Percentiles rank a stretch among this genome's conserved stretches.
Conservation (phyloP, 1,140 invertebrate genomes). For the Gyrodactylus salaris region DNA sequence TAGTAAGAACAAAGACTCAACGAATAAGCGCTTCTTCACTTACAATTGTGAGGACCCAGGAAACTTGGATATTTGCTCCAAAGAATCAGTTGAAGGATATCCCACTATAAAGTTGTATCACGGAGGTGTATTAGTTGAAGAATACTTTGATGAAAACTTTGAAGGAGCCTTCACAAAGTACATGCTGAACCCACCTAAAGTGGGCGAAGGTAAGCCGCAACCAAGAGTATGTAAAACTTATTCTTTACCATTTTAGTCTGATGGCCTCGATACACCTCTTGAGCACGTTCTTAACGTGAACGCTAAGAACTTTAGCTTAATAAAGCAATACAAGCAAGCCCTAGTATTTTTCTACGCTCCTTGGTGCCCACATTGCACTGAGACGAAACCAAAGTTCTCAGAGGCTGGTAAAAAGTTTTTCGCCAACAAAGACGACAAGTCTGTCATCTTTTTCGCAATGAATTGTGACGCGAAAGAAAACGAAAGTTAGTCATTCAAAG, state of each 20-base stretch:
- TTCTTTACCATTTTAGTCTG: neutral
- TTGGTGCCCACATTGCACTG: constrained; percentile 7
- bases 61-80: constrained; percentile 1
- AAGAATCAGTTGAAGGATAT: constrained; percentile 5
- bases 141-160: neutral
- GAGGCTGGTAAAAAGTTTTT: neutral
- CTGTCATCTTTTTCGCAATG: constrained; percentile 1
- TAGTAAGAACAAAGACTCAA: neutral
- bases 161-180: neutral
- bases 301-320: neutral
- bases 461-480: constrained; percentile 1
- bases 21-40: neutral
- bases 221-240: neutral
- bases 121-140: neutral
- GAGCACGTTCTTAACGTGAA: neutral
- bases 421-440: neutral
- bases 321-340: neutral
- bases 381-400: constrained; percentile 3
- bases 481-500: constrained; percentile 1
- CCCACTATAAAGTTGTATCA: constrained; percentile 2
- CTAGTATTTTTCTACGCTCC: constrained; percentile 7
- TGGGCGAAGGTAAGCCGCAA: neutral
- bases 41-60: neutral
- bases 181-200: neutral
- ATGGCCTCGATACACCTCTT: neutral